Percentiles rank a stretch among this genome's conserved stretches.
Evolutionary conservation across 1,140 invertebrate genomes (phyloP).

Genomic region (Leptinotarsa defecta): DNA sequence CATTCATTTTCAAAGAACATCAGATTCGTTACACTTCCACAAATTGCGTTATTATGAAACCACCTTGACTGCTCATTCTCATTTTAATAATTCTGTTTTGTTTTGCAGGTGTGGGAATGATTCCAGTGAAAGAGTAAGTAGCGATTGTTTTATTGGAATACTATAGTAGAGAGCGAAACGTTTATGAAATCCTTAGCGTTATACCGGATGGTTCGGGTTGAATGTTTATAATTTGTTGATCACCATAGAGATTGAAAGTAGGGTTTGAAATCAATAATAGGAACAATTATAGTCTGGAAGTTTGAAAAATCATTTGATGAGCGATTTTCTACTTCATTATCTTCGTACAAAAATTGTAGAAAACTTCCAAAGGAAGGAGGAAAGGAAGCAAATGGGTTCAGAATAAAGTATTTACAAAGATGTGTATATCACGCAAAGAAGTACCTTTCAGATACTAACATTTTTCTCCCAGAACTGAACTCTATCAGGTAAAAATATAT

Average conservation of each 20-base stretch:
- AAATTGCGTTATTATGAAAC: background rate
- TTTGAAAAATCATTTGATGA: too few relatives aligned
- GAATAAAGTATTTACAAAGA: too few relatives aligned
- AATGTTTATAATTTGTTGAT: background rate
- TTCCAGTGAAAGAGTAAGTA: constrained; percentile 89
- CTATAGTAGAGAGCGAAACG: background rate
- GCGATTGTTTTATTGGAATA: constrained; percentile 14
- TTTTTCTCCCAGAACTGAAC: too few relatives aligned
- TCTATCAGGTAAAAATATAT: too few relatives aligned
- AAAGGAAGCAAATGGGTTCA: too few relatives aligned
- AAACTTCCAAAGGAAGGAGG: too few relatives aligned
- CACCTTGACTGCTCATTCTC: background rate
- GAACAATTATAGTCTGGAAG: too few relatives aligned
- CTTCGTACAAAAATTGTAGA: too few relatives aligned
- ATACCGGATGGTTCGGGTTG: background rate
- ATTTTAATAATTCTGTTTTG: constrained; percentile 47
- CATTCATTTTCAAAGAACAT: background rate
- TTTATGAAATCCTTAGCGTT: background rate
- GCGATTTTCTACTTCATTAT: too few relatives aligned
- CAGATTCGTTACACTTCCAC: background rate
- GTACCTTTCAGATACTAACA: too few relatives aligned
- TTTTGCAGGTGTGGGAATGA: constrained; percentile 82
- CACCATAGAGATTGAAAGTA: background rate
- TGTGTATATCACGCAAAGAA: too few relatives aligned
- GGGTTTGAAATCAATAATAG: too few relatives aligned